Conservation (phyloP, 1,140 invertebrate species). For the Leptinotarsa undecemlineata region DNA sequence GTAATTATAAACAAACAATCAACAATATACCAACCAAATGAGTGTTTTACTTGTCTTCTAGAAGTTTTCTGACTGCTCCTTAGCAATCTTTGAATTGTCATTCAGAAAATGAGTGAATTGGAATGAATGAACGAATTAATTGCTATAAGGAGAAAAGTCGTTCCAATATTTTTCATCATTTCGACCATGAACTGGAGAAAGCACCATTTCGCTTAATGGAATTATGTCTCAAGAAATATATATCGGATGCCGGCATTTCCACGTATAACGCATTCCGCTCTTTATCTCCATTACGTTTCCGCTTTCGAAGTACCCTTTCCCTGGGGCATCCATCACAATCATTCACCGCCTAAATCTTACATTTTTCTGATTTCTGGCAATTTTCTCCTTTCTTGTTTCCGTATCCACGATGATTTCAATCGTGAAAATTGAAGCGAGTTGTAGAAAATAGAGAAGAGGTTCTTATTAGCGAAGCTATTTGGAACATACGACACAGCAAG, state of each 20-base stretch:
- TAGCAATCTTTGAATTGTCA: no score
- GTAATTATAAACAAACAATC: no score
- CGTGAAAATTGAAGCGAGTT: background rate
- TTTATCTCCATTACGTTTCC: slow-evolving; percentile 8
- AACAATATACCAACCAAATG: no score
- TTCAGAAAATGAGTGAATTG: no score
- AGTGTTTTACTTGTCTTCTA: no score
- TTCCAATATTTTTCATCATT: background rate
- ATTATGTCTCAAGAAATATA: slow-evolving; percentile 4
- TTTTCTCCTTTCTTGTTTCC: background rate
- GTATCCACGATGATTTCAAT: slow-evolving; percentile 5
- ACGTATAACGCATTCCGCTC: background rate
- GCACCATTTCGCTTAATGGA: background rate
- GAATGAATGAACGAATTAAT: no score
- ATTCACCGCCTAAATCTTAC: background rate
- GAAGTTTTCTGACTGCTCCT: no score
- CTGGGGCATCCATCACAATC: slow-evolving; percentile 3
- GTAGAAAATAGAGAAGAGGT: background rate
- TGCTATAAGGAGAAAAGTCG: no score
- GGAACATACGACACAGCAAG: no score
- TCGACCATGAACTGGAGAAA: background rate
- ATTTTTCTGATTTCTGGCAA: slow-evolving; percentile 8
- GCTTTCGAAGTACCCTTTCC: slow-evolving; percentile 5
- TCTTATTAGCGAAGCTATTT: no score
- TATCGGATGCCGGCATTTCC: background rate